Evolutionary conservation across 2,888 invertebrate genomes (phyloP).

Genomic region (Caenorhabditis imperialis): DNA sequence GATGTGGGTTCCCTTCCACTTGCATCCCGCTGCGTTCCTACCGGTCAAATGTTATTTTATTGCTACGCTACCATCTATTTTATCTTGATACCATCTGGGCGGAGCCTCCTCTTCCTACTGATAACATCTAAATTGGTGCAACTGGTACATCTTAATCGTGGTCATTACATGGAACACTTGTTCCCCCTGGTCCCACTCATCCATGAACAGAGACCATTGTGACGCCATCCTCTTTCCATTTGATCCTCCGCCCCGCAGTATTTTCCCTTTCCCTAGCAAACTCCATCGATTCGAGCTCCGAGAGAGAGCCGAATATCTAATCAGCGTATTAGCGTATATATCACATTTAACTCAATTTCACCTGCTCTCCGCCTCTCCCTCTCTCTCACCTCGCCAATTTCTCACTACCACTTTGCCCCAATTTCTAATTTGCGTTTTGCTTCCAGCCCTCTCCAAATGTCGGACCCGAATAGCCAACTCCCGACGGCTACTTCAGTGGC

Average conservation of each 20-base stretch:
- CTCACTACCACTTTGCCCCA: neutral
- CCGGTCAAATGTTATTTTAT: no score
- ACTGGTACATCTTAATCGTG: neutral
- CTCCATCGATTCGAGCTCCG: slow-evolving; percentile 1
- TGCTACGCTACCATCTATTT: no score
- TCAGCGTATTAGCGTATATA: slow-evolving; percentile 23
- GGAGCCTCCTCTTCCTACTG: no score
- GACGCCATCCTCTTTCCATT: slow-evolving; percentile 6
- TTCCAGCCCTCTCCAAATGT: slow-evolving; percentile 21
- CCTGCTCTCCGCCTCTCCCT: slow-evolving; percentile 24
- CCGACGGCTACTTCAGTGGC: slow-evolving; percentile 18
- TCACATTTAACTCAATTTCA: slow-evolving; percentile 45
- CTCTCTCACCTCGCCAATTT: neutral
- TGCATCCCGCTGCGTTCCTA: no score
- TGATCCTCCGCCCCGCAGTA: neutral
- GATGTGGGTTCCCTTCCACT: no score
- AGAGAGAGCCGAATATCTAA: slow-evolving; percentile 18
- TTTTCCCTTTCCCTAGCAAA: neutral
- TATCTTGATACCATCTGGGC: no score
- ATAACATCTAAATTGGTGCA: neutral
- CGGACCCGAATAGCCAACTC: slow-evolving; percentile 40
- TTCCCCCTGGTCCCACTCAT: no score
- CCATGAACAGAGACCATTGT: no score
- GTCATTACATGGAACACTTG: slow-evolving; percentile 7
- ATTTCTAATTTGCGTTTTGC: neutral